A percentile compares a stretch with the other conserved stretches of the same genome.
These are phyloP conservation scores for Rotaria socialis DNA, from an alignment of 2,888 invertebrate genomes.

Conservation along the genomic window DNA sequence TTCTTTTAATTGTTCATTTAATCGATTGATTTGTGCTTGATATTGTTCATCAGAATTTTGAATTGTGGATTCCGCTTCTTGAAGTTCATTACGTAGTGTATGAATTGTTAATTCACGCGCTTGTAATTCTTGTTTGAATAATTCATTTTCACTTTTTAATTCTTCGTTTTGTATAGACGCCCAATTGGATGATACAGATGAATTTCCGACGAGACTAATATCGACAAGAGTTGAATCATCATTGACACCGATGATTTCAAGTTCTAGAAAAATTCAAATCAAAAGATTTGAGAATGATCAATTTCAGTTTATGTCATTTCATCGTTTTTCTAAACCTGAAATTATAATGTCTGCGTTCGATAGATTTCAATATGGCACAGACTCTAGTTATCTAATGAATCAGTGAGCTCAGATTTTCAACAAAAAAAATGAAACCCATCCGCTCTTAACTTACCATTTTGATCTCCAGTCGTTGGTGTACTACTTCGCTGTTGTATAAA, in stretches of 20 bases:
- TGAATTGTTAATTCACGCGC: constrained; percentile 60
- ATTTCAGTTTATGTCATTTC: no score
- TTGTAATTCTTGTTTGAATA: constrained; percentile 65
- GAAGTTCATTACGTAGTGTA: constrained; percentile 62
- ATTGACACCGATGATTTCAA: neutral
- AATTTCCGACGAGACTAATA: neutral
- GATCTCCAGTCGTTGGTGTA: neutral
- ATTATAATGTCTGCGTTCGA: no score
- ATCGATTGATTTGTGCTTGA: constrained; percentile 59
- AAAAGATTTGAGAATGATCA: no score
- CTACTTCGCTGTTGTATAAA: constrained; percentile 47
- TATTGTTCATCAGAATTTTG: constrained; percentile 60
- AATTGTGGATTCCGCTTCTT: constrained; percentile 61
- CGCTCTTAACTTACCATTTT: neutral
- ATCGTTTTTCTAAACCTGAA: no score
- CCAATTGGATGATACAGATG: neutral
- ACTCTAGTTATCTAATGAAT: no score
- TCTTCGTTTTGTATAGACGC: constrained; percentile 59
- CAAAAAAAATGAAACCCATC: no score
- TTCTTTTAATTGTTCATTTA: constrained; percentile 59
- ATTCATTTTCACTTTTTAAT: constrained; percentile 65
- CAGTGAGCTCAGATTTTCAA: no score
- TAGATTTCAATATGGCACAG: no score
- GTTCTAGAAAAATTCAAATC: neutral
- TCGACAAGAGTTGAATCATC: neutral